A percentile compares a stretch with the other conserved stretches of the same genome.
These are phyloP conservation scores for Drosophila asahinai DNA, from an alignment of 1,140 invertebrate species.

Conservation along the genomic window DNA sequence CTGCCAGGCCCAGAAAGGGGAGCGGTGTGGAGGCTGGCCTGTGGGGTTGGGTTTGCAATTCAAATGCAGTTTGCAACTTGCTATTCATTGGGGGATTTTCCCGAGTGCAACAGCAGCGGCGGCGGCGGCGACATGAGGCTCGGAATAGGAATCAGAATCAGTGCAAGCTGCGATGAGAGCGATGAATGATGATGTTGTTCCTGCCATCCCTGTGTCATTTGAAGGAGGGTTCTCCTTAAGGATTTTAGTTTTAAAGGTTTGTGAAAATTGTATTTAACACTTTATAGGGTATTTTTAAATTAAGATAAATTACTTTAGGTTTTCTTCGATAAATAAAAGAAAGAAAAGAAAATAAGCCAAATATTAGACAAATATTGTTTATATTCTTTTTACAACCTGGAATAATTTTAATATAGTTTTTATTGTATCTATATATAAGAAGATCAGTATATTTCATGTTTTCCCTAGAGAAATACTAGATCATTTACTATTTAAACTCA, in stretches of 20 bases:
- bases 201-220: not conserved
- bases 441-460: too few species aligned
- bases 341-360: too few species aligned
- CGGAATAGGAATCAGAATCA: slow-evolving; percentile 29
- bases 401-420: too few species aligned
- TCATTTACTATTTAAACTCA: too few species aligned
- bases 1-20: not conserved
- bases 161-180: slow-evolving; percentile 37
- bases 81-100: slow-evolving; percentile 53
- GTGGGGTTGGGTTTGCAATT: slow-evolving; percentile 39
- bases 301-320: too few species aligned
- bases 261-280: too few species aligned
- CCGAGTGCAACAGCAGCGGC: slow-evolving; percentile 12
- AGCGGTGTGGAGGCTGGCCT: not conserved
- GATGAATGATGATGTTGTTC: slow-evolving; percentile 33
- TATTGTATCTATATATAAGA: too few species aligned
- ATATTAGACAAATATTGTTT: too few species aligned
- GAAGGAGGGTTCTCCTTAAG: not conserved
- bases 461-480: too few species aligned
- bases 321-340: too few species aligned
- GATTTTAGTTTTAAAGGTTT: not conserved
- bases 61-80: slow-evolving; percentile 56
- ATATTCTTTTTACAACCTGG: too few species aligned
- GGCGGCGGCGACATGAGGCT: slow-evolving; percentile 2
- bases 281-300: too few species aligned